phyloP scores from a whole-genome alignment of 2,797 vertebrate species.

The Eospalax fontanierii region DNA sequence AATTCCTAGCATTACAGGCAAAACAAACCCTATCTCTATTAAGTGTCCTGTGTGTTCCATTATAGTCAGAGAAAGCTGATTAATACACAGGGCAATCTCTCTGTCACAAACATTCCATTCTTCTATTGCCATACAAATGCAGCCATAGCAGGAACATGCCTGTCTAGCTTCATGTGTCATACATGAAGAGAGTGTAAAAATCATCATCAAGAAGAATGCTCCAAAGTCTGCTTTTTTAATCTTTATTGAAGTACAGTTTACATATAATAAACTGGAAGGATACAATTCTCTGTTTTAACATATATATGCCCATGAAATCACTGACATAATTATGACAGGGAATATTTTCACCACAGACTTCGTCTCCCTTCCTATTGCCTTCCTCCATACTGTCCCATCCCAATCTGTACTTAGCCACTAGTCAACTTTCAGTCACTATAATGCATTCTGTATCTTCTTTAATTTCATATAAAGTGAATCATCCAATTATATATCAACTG shows the following conservation, averaged over 20 bases:
- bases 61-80: too few species aligned
- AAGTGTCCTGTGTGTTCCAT: too few species aligned
- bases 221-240: neutral
- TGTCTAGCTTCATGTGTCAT: neutral
- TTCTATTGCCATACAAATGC: too few species aligned
- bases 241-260: neutral
- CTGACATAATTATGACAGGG: slow-evolving; percentile 1
- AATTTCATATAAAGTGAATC: slow-evolving; percentile 30
- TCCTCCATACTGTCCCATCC: neutral
- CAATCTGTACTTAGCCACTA: neutral
- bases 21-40: too few species aligned
- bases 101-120: too few species aligned
- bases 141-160: neutral
- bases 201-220: neutral
- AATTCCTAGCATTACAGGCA: too few species aligned
- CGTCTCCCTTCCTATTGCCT: neutral
- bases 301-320: neutral
- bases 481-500: neutral
- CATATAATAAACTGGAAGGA: slow-evolving; percentile 15
- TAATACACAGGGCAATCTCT: too few species aligned
- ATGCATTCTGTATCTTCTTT: neutral
- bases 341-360: neutral
- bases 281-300: neutral
- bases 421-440: neutral
- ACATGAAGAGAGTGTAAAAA: slow-evolving; percentile 7